phyloP scores from a whole-genome alignment of 1,140 invertebrate species.

The Drosophila watanabei region DNA sequence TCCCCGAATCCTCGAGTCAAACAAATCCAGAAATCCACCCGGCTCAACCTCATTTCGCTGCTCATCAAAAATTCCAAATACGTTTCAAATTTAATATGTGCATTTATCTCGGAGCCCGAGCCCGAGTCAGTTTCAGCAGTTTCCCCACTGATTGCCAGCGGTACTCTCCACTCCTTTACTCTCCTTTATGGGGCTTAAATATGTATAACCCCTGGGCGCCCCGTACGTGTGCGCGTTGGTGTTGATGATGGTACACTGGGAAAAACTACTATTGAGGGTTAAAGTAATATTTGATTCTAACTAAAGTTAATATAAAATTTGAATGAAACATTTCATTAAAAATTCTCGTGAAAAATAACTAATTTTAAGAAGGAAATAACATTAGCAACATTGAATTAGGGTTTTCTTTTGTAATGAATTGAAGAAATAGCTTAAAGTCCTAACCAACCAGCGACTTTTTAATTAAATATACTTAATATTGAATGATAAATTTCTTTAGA shows the following conservation, averaged over 20 bases:
- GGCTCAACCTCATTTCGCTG: conserved; percentile 30
- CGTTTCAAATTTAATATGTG: conserved; percentile 85
- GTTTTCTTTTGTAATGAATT: neutral
- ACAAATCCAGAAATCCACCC: conserved; percentile 25
- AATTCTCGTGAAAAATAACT: neutral
- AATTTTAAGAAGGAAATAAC: neutral
- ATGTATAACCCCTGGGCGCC: conserved; percentile 73
- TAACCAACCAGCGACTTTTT: too few species aligned
- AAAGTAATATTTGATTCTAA: neutral
- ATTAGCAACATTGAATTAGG: neutral
- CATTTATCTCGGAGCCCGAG: conserved; percentile 63
- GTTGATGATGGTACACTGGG: conserved; percentile 7
- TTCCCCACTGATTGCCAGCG: conserved; percentile 53
- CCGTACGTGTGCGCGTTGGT: conserved; percentile 56
- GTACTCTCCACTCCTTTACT: conserved; percentile 62
- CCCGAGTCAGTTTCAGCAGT: conserved; percentile 29
- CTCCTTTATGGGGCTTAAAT: conserved; percentile 83
- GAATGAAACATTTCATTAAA: neutral
- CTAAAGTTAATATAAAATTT: neutral
- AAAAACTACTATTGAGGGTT: neutral
- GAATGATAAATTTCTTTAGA: too few species aligned
- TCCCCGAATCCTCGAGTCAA: conserved; percentile 8
- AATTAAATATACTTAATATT: too few species aligned
- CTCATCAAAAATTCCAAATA: conserved; percentile 84
- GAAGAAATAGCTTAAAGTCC: neutral